Percentiles rank a stretch among this genome's conserved stretches.
Conservation (phyloP, 2,888 invertebrate genomes). For the Selenia dentaria region DNA sequence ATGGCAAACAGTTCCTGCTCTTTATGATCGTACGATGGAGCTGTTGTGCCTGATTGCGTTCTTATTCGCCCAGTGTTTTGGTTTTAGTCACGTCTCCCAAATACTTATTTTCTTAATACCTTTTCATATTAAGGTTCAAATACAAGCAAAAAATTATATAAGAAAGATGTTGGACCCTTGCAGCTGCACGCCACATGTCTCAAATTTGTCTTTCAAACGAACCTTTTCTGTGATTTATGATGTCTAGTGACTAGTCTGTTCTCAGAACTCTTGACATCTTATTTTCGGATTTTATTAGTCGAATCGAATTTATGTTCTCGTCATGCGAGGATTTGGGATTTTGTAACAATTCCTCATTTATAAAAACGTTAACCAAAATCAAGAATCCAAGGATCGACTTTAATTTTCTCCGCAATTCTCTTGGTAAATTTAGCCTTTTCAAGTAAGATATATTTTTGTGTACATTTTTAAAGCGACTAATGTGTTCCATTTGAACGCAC, state of each 20-base stretch:
- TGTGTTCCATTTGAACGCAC: constrained; percentile 54
- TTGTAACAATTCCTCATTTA: too few relatives aligned
- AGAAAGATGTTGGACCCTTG: constrained; percentile 43
- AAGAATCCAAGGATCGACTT: too few relatives aligned
- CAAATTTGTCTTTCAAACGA: constrained; percentile 61
- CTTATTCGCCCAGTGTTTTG: constrained; percentile 64
- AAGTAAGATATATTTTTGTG: constrained; percentile 1
- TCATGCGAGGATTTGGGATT: too few relatives aligned
- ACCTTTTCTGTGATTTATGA: constrained; percentile 74
- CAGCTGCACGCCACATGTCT: constrained; percentile 78
- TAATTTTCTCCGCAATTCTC: background rate
- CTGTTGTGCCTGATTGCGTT: constrained; percentile 60
- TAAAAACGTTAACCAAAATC: too few relatives aligned
- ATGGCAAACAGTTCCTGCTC: constrained; percentile 49
- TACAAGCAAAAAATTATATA: constrained; percentile 38
- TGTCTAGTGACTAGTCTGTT: constrained; percentile 31
- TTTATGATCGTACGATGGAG: constrained; percentile 58
- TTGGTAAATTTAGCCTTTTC: constrained; percentile 1
- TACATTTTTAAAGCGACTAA: constrained; percentile 43
- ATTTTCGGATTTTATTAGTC: constrained; percentile 9
- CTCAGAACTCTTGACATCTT: constrained; percentile 22
- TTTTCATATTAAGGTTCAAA: constrained; percentile 31
- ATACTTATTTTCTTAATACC: constrained; percentile 28
- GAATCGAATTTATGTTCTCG: background rate
- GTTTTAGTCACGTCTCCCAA: constrained; percentile 66